Percentiles rank a stretch among this genome's conserved stretches.
These are phyloP conservation scores for Formica exsecta DNA, from an alignment of 1,140 invertebrate species.

Conservation along the genomic window DNA sequence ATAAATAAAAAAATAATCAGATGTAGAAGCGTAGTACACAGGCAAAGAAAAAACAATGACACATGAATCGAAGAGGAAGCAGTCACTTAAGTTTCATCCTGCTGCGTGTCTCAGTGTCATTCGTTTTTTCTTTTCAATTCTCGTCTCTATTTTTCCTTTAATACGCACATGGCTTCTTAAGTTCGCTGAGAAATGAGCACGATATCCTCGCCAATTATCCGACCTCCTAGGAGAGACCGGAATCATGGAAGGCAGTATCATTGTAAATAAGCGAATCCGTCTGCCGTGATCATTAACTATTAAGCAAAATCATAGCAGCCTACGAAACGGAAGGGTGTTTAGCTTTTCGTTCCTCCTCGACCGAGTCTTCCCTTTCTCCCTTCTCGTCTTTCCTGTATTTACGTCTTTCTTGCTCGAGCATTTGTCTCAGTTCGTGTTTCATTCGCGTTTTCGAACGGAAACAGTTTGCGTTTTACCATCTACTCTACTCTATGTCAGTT, in stretches of 20 bases:
- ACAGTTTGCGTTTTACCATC: not conserved
- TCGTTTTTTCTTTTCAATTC: constrained; percentile 27
- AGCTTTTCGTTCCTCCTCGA: constrained; percentile 9
- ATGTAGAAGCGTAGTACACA: not conserved
- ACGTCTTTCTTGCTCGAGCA: not conserved
- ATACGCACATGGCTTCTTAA: constrained; percentile 43
- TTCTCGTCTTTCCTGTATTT: not conserved
- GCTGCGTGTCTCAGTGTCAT: constrained; percentile 64
- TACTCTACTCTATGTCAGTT: not conserved
- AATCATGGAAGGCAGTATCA: constrained; percentile 57
- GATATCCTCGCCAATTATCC: constrained; percentile 67
- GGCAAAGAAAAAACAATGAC: constrained; percentile 52
- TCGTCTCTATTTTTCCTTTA: constrained; percentile 36
- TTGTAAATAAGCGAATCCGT: constrained; percentile 65
- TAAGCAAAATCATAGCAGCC: constrained; percentile 40
- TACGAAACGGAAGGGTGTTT: constrained; percentile 28
- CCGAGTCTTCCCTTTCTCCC: not conserved
- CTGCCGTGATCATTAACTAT: constrained; percentile 55
- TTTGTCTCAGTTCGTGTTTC: not conserved
- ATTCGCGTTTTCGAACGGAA: not conserved
- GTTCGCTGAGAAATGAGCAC: constrained; percentile 54
- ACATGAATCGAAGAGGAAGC: constrained; percentile 72
- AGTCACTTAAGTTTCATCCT: constrained; percentile 56
- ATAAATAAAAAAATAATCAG: constrained; percentile 26
- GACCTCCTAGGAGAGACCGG: constrained; percentile 52